Evolutionary conservation across 2,888 invertebrate species (phyloP), one percentile per base, ranked within the genome.

Genomic region (Stenotaenia linearis): DNA sequence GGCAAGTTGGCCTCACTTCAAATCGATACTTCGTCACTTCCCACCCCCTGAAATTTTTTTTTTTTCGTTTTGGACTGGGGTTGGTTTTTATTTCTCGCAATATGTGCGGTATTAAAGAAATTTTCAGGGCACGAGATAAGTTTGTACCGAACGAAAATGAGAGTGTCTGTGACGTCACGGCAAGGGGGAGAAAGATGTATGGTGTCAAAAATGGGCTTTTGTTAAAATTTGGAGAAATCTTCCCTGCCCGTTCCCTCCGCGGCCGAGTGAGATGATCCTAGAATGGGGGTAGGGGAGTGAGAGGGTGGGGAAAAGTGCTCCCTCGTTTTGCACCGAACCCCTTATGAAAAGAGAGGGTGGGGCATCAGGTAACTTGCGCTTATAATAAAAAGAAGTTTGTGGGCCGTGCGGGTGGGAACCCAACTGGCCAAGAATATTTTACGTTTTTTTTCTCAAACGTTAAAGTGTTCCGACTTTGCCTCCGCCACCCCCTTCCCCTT

Each of bases 331-430:
- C 45, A 45, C 45, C 28, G 61, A 61, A 61, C 61, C 61, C 61
- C 61, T 61, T 61, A 61, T 61, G 61, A 61, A 61, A 61, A 61
- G 45, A 23, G 61, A 45, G 61, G 61, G 61, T 61, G 61, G 61
- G 61, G 61, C 61, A 25, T 61, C 61, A 61, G 61, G 61, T 61
- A 61, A 61, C 61, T 61, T 28, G 61, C 61, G 61, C 61, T 4
- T 61, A 25, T 61, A 61, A 61, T 61, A 61, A 61, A 61, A 61
- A 61, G 28, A 61, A 45, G 25, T 25, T 61, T 61, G 25, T 61
- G 61, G 25, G 23, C 61, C 61, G 61, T 61, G 61, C 61, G 61
- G 61, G 61, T 61, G 61, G 61, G 61, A 61, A 61, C 45, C 45
- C n/a, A 45, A 45, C 61, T 61, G 61, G 61, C 25, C 61, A 61